Conservation (phyloP, 1,140 invertebrate species). For the Zeugodacus cucurbitae region DNA sequence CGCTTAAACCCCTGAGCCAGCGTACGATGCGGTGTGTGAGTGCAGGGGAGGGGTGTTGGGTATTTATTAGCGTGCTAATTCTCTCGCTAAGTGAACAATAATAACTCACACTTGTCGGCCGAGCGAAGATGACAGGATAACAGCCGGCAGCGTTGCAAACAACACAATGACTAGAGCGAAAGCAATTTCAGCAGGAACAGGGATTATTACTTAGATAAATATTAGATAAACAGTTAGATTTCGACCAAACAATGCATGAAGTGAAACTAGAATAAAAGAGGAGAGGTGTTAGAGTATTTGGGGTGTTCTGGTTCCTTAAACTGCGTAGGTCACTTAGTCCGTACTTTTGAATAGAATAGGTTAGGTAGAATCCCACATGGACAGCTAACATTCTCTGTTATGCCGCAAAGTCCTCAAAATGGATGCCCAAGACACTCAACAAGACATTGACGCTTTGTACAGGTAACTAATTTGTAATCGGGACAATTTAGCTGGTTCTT, state of each 20-base stretch:
- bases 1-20: background rate
- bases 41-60: background rate
- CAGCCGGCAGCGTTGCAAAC: background rate
- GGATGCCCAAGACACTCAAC: too few relatives aligned
- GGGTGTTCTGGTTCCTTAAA: background rate
- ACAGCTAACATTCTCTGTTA: too few relatives aligned
- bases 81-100: constrained; percentile 44
- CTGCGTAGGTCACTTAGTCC: too few relatives aligned
- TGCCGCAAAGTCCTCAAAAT: too few relatives aligned
- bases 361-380: too few relatives aligned
- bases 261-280: too few relatives aligned
- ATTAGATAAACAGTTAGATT: background rate
- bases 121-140: background rate
- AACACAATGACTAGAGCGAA: background rate
- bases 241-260: too few relatives aligned
- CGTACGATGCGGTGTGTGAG: background rate
- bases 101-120: constrained; percentile 40
- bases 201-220: constrained; percentile 41
- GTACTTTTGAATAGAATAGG: too few relatives aligned
- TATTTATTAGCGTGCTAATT: constrained; percentile 45
- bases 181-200: constrained; percentile 19
- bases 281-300: background rate
- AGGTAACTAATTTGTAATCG: too few relatives aligned
- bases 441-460: too few relatives aligned
- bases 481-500: too few relatives aligned